phyloP scores from a whole-genome alignment of 2,113 vertebrate genomes.

The Phylloscopus trochilus region DNA sequence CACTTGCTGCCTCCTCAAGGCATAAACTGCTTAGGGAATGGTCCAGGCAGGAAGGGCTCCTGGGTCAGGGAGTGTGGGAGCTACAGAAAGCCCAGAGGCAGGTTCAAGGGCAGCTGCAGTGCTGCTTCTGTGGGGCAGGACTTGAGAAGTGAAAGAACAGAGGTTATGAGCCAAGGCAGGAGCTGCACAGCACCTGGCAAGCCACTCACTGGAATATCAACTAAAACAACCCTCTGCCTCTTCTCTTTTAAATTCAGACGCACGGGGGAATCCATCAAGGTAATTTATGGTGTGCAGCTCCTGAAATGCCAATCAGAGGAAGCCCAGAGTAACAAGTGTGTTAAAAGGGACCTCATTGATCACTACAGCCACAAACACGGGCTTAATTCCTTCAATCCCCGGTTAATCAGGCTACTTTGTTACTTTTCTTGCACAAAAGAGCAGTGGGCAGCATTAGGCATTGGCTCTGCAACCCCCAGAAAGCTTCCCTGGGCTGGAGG shows the following conservation, averaged over 20 bases:
- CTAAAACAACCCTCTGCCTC: slow-evolving; percentile 27
- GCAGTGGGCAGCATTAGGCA: background rate
- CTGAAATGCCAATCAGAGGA: slow-evolving; percentile 47
- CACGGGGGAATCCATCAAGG: slow-evolving; percentile 44
- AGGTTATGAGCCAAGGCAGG: background rate
- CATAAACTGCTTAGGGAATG: background rate
- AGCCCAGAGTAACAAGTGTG: slow-evolving; percentile 36
- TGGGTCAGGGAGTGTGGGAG: background rate
- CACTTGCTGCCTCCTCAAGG: background rate
- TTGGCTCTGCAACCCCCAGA: background rate
- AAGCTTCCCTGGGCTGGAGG: background rate
- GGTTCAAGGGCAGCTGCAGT: background rate
- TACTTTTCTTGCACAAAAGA: background rate
- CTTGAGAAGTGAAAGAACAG: background rate
- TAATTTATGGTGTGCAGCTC: slow-evolving; percentile 43
- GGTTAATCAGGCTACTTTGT: slow-evolving; percentile 17
- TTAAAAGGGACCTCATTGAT: slow-evolving; percentile 43
- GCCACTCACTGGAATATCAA: slow-evolving; percentile 21
- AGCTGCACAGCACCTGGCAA: slow-evolving; percentile 3
- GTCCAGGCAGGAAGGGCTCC: background rate
- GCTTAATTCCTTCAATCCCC: slow-evolving; percentile 40
- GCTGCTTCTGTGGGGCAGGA: background rate
- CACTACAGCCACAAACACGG: slow-evolving; percentile 6
- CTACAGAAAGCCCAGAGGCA: background rate
- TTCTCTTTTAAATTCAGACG: slow-evolving; percentile 44